These are phyloP conservation scores for Chaitophorus viminalis DNA, from an alignment of 2,888 invertebrate species.

Conservation along the genomic window DNA sequence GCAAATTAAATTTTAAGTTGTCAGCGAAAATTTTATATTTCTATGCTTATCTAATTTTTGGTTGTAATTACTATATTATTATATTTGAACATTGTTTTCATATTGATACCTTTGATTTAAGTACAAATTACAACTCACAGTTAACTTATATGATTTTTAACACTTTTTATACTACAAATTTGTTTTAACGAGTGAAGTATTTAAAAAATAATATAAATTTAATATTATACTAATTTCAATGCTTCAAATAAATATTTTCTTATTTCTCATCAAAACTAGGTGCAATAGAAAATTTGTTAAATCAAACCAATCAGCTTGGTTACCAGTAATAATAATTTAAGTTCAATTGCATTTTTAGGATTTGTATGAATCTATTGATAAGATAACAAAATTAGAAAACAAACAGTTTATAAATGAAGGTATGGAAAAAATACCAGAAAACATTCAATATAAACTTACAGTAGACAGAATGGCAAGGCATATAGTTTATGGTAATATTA, in stretches of 20 bases:
- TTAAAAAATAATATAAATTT: neutral
- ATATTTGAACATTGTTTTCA: too few relatives aligned
- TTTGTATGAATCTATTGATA: constrained; percentile 55
- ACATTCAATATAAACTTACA: constrained; percentile 22
- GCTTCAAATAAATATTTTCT: too few relatives aligned
- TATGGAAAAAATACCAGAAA: constrained; percentile 9
- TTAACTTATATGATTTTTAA: too few relatives aligned
- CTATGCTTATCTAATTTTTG: neutral
- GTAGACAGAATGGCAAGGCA: constrained; percentile 55
- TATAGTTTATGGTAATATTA: constrained; percentile 54
- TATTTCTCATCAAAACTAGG: too few relatives aligned
- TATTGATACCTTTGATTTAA: too few relatives aligned
- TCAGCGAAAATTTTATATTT: neutral
- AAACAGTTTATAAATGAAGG: neutral
- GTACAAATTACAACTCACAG: too few relatives aligned
- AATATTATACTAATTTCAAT: neutral
- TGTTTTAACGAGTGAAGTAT: too few relatives aligned
- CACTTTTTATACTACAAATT: too few relatives aligned
- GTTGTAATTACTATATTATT: neutral
- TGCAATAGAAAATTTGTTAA: too few relatives aligned
- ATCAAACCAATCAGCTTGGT: neutral
- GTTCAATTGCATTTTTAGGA: constrained; percentile 31
- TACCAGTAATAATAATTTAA: neutral
- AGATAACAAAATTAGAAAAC: constrained; percentile 34
- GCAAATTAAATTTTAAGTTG: neutral